These are phyloP conservation scores for Xenopus petersii DNA, from an alignment of 2,797 vertebrate species.

Conservation along the genomic window DNA sequence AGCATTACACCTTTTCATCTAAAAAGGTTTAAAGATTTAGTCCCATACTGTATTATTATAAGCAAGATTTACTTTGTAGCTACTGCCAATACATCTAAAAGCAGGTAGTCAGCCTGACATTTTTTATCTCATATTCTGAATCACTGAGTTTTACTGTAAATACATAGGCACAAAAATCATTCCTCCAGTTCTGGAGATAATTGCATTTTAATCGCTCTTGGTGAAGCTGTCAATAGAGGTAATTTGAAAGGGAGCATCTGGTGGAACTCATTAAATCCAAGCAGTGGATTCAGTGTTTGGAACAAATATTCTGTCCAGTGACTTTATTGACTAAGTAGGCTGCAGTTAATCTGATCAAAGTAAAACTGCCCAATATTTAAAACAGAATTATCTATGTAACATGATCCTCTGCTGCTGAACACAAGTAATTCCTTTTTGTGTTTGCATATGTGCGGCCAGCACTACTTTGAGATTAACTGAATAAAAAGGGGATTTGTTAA, in stretches of 20 bases:
- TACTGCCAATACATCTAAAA: constrained; percentile 28
- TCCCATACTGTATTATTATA: constrained; percentile 11
- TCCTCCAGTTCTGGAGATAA: constrained; percentile 18
- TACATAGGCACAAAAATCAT: constrained; percentile 1
- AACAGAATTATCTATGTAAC: too few species aligned
- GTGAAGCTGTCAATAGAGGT: constrained; percentile 30
- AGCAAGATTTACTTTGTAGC: constrained; percentile 20
- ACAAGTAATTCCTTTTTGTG: too few species aligned
- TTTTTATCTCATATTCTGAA: constrained; percentile 5
- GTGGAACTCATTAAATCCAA: constrained; percentile 19
- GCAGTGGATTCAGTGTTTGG: constrained; percentile 12
- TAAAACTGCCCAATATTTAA: constrained; percentile 1
- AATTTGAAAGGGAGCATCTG: constrained; percentile 32
- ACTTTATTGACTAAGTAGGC: constrained; percentile 6
- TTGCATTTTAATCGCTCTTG: constrained; percentile 36
- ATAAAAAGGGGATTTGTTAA: too few species aligned
- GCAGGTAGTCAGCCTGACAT: constrained; percentile 7
- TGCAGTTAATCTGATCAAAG: constrained; percentile 7
- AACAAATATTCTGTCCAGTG: constrained; percentile 3
- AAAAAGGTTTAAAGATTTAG: constrained; percentile 38
- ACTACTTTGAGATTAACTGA: too few species aligned
- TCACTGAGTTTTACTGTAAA: constrained; percentile 20
- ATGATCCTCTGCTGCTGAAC: too few species aligned
- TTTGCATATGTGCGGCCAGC: too few species aligned
- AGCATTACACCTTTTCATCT: constrained; percentile 34